Conservation (phyloP, 2,888 invertebrate species). For the Rhopalosiphum nymphaeae region DNA sequence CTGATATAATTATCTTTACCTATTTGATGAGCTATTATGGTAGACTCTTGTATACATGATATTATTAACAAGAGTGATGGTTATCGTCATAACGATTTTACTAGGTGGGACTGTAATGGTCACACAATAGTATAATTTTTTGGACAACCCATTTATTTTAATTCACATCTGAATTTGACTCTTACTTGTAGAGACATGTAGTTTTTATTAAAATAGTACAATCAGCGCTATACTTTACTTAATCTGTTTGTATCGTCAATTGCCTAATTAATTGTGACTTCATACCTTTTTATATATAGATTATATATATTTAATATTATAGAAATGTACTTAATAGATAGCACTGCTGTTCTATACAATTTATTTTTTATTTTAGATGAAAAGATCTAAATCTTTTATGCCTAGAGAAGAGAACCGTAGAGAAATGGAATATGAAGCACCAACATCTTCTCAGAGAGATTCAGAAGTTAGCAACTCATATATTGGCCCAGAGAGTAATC, state of each 20-base stretch:
- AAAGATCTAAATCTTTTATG: conserved; percentile 62
- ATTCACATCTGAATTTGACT: neutral
- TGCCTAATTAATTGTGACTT: neutral
- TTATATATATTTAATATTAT: neutral
- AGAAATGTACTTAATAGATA: neutral
- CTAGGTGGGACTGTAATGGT: neutral
- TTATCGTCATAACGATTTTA: too few relatives aligned
- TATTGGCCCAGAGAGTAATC: conserved; percentile 55
- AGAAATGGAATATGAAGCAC: conserved; percentile 85
- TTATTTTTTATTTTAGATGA: conserved; percentile 57
- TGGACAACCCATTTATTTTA: neutral
- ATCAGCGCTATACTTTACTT: neutral
- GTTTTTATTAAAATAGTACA: neutral
- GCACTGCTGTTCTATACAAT: neutral
- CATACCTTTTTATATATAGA: neutral
- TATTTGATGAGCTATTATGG: too few relatives aligned
- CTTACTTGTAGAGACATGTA: neutral
- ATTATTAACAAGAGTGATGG: too few relatives aligned
- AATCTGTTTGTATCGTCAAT: neutral
- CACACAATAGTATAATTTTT: neutral
- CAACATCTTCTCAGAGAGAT: conserved; percentile 88
- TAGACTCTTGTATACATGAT: too few relatives aligned
- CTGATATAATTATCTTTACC: too few relatives aligned
- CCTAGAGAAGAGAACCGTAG: conserved; percentile 58
- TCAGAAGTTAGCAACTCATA: conserved; percentile 78